Evolutionary conservation across 2,113 vertebrate species (phyloP).

Genomic region (Lota lota): DNA sequence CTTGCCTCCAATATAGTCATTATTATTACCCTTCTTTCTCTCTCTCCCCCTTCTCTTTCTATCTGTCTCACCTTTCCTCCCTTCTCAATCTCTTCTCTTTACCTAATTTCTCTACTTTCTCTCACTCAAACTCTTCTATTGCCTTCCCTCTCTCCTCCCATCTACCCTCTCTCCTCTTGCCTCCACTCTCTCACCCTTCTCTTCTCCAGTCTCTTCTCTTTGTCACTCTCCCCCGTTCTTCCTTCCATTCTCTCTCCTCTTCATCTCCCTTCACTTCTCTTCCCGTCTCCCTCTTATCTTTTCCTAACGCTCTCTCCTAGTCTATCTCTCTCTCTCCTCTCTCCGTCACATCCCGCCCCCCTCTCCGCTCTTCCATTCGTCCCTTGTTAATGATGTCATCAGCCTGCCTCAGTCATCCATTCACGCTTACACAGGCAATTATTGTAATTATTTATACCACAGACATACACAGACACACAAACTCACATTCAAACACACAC

Average conservation of each 20-base stretch:
- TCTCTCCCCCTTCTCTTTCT: conserved; percentile 23
- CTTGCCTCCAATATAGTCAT: too few relatives aligned
- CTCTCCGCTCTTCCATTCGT: background rate
- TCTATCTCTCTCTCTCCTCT: background rate
- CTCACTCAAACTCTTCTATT: too few relatives aligned
- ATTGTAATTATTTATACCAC: too few relatives aligned
- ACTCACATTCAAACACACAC: too few relatives aligned
- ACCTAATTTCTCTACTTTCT: too few relatives aligned
- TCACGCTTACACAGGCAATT: conserved; percentile 44
- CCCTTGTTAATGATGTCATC: conserved; percentile 55
- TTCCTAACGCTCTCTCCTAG: background rate
- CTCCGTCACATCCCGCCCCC: background rate
- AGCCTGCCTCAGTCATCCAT: conserved; percentile 37
- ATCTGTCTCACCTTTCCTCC: conserved; percentile 36
- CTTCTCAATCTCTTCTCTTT: too few relatives aligned
- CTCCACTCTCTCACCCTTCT: too few relatives aligned
- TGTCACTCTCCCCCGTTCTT: too few relatives aligned
- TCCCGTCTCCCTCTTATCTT: background rate
- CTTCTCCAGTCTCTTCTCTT: too few relatives aligned
- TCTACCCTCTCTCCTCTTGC: too few relatives aligned
- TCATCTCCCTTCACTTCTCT: background rate
- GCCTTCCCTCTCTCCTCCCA: too few relatives aligned
- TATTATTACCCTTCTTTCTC: too few relatives aligned
- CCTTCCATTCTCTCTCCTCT: conserved; percentile 18
- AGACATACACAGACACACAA: conserved; percentile 41